Evolutionary conservation across 2,797 vertebrate genomes (phyloP), one percentile per base, ranked within the genome.

Genomic region (Nasua narica): DNA sequence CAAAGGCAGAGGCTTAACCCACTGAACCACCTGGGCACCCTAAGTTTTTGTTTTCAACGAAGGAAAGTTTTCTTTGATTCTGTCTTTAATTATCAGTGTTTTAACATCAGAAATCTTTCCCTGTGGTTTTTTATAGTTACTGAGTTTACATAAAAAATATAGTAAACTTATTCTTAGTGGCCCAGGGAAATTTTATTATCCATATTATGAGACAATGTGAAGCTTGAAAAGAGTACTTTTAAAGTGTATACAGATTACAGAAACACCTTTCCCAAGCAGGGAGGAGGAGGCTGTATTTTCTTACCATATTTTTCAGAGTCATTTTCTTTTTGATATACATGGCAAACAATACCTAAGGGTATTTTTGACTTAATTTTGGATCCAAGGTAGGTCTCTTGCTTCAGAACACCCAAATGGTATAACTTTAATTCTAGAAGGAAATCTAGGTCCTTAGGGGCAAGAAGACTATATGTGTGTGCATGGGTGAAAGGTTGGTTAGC

Each of bases 311-410:
- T 81, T 95, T 87, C 27, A 79, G 21, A 52, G 5, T 79, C 27
- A n/a, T 95, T 60, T 94, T 86, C 14, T 93, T 95, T 62, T 92
- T 69, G 23, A 85, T 40, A 83, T n/a, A 56, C 9, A 37, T n/a
- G 29, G 29, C 8, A 46, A 46, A 69, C 1, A 83, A 18, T 56
- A 69, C 43, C 40, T 40, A 72, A 86, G 27, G 8, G 29, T 76
- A n/a, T 40, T 95, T 92, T 86, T 50, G 46, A 85, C n/a, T 50
- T 54, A 89, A 43, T 58, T 81, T 89, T 91, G 65, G 72, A 74
- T 92, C 16, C 27, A 56, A 43, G 27, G 25, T 67, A 37, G 14
- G 2, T 40, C 23, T 85, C 48, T 86, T 78, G 32, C 37, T 78
- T 92, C 18, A 50, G n/a, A 94, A 89, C 16, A 85, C 60, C n/a